Conservation (phyloP, 1,140 invertebrate species). For the Saccostrea echinata region DNA sequence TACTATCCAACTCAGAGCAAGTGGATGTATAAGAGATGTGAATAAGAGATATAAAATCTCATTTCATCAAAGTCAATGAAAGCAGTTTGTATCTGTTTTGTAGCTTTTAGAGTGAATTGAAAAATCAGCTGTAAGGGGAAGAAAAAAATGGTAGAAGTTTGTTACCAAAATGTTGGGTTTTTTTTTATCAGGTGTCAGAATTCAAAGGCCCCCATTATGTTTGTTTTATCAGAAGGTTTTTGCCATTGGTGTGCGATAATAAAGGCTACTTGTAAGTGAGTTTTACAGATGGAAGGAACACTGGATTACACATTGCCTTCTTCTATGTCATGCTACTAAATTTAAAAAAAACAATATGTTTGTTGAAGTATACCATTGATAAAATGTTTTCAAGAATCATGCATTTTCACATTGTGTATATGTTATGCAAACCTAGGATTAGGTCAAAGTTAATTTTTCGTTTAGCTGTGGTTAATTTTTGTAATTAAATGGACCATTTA, state of each 20-base stretch:
- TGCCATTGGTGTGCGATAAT: conserved; percentile 5
- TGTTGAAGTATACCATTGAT: not conserved
- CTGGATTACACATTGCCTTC: not conserved
- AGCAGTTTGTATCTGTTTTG: not conserved
- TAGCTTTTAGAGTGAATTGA: not conserved
- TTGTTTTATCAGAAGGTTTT: conserved; percentile 28
- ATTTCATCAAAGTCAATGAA: no score
- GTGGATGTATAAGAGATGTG: not conserved
- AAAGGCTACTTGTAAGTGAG: not conserved
- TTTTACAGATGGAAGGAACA: conserved; percentile 29
- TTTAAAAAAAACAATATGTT: not conserved
- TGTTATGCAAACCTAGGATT: not conserved
- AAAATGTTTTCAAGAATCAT: not conserved
- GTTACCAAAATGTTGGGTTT: not conserved
- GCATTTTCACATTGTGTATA: not conserved
- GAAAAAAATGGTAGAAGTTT: not conserved
- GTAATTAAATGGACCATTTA: not conserved
- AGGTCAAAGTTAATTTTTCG: not conserved
- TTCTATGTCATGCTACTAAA: not conserved
- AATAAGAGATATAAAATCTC: no score
- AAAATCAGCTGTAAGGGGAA: not conserved
- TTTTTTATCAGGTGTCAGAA: conserved; percentile 29
- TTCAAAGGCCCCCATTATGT: not conserved
- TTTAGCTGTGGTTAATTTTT: not conserved
- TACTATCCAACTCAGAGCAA: not conserved